Evolutionary conservation across 2,888 invertebrate genomes (phyloP).

Genomic region (Altica lythri): DNA sequence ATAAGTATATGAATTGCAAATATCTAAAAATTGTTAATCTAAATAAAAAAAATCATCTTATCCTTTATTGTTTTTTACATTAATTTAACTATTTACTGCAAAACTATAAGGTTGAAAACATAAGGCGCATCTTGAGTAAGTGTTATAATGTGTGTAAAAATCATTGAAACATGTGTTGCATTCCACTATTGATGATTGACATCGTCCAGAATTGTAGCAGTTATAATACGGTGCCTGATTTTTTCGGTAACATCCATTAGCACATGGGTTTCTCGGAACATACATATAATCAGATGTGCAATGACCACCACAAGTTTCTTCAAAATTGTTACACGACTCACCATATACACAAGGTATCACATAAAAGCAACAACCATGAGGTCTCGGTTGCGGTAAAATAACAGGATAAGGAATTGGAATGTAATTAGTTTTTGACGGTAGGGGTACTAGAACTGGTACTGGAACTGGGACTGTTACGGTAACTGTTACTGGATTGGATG

Average conservation of each 20-base stretch:
- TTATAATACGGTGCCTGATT: constrained; percentile 14
- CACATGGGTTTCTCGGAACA: constrained; percentile 30
- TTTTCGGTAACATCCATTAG: constrained; percentile 30
- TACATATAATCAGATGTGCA: constrained; percentile 17
- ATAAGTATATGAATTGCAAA: too few relatives aligned
- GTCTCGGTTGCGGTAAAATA: neutral
- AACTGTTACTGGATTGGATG: neutral
- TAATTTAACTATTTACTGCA: neutral
- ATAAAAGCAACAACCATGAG: constrained; percentile 6
- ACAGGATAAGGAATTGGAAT: constrained; percentile 9
- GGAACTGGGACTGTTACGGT: constrained; percentile 10
- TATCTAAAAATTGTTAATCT: too few relatives aligned
- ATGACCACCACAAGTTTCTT: constrained; percentile 1
- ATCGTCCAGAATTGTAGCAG: constrained; percentile 22
- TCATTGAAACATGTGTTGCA: constrained; percentile 32
- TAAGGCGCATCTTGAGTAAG: constrained; percentile 34
- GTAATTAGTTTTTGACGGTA: neutral
- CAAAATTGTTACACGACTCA: neutral
- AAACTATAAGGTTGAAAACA: constrained; percentile 29
- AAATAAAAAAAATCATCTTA: too few relatives aligned
- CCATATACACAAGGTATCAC: constrained; percentile 9
- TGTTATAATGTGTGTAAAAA: constrained; percentile 33
- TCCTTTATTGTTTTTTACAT: too few relatives aligned
- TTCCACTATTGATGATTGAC: constrained; percentile 6
- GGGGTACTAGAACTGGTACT: neutral